These are phyloP conservation scores for Phymastichus coffea DNA, from an alignment of 1,140 invertebrate species.

Conservation along the genomic window DNA sequence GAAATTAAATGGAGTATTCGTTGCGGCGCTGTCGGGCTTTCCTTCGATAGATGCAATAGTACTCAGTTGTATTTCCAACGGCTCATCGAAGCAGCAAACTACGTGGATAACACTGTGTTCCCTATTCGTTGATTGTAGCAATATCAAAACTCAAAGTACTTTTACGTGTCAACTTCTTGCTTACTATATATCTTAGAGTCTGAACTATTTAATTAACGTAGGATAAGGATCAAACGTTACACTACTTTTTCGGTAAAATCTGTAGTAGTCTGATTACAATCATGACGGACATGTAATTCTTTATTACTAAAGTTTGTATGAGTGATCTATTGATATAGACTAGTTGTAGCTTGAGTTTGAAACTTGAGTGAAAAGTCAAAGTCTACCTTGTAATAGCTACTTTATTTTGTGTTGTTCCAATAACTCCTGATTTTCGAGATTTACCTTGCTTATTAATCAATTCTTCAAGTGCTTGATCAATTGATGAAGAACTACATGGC, in stretches of 20 bases:
- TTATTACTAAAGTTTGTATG: not conserved
- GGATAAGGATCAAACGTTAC: too few relatives aligned
- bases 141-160: too few relatives aligned
- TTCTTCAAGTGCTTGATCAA: not conserved
- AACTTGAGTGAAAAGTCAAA: not conserved
- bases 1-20: too few relatives aligned
- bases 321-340: not conserved
- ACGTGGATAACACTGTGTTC: too few relatives aligned
- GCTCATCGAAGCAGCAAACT: too few relatives aligned
- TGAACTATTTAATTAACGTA: too few relatives aligned
- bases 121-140: too few relatives aligned
- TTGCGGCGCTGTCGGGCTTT: too few relatives aligned
- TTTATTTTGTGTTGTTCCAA: not conserved
- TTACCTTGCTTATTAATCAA: not conserved
- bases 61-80: too few relatives aligned
- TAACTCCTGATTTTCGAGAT: not conserved
- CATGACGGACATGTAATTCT: slow-evolving; percentile 4
- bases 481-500: not conserved
- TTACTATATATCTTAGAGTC: too few relatives aligned
- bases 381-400: not conserved
- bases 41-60: too few relatives aligned
- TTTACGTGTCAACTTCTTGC: too few relatives aligned
- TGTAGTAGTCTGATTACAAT: not conserved
- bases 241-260: not conserved
- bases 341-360: not conserved